Conservation (phyloP, 2,888 invertebrate species). For the Phragmatobia fuliginosa region DNA sequence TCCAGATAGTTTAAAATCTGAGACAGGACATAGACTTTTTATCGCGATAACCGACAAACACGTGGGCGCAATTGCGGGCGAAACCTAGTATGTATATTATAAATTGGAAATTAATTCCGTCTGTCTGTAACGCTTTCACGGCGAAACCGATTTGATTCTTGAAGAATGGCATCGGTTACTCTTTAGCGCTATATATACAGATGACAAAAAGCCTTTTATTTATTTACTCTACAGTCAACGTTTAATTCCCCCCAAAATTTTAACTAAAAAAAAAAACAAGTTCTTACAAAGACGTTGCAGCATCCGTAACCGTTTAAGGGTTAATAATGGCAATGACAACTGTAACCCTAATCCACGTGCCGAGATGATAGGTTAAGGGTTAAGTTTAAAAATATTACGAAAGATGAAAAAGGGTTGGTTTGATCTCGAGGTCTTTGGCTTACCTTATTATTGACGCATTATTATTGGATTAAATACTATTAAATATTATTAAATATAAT, state of each 20-base stretch:
- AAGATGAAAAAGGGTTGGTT: conserved; percentile 41
- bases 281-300: conserved; percentile 59
- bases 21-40: no score
- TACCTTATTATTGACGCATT: neutral
- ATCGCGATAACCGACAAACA: no score
- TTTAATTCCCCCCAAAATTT: conserved; percentile 37
- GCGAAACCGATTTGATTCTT: no score
- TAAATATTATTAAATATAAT: no score
- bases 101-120: no score
- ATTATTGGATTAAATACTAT: neutral
- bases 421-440: conserved; percentile 11
- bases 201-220: conserved; percentile 2
- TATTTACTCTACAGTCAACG: neutral
- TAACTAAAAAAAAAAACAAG: conserved; percentile 42
- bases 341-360: conserved; percentile 77
- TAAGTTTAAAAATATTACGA: conserved; percentile 54
- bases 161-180: no score
- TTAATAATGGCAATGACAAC: conserved; percentile 68
- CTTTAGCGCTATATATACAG: no score
- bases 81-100: no score
- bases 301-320: conserved; percentile 75
- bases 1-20: no score
- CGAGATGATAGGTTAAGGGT: conserved; percentile 69
- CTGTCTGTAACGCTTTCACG: no score
- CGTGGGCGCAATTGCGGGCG: no score